Conservation (phyloP, 1,140 invertebrate genomes). For the Conus betulinus region DNA sequence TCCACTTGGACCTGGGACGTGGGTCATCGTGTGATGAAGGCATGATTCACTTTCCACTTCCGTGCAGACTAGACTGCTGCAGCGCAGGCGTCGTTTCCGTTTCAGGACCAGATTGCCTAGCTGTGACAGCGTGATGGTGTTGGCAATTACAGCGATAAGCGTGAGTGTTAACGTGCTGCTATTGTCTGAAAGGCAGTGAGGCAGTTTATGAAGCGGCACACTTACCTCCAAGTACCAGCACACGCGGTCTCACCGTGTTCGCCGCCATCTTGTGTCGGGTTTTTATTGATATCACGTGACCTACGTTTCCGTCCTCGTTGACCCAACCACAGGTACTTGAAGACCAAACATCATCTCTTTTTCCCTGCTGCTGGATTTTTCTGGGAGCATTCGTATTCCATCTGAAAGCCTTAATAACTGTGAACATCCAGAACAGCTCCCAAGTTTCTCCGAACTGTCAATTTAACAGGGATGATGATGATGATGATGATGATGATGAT, state of each 20-base stretch:
- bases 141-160: not conserved
- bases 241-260: slow-evolving; percentile 36
- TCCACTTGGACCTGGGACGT: too few relatives aligned
- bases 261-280: slow-evolving; percentile 52
- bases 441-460: too few relatives aligned
- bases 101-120: not conserved
- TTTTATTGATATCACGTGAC: slow-evolving; percentile 51
- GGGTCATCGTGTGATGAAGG: not conserved
- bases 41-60: not conserved
- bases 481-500: too few relatives aligned
- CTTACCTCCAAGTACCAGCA: slow-evolving; percentile 48
- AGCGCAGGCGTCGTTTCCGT: not conserved
- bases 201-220: not conserved
- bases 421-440: too few relatives aligned
- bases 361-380: too few relatives aligned
- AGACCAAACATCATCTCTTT: not conserved
- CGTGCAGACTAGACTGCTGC: not conserved
- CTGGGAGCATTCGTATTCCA: too few relatives aligned
- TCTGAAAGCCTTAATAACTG: too few relatives aligned
- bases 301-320: not conserved
- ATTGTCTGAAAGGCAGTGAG: not conserved
- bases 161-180: not conserved
- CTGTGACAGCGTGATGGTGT: not conserved
- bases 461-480: too few relatives aligned
- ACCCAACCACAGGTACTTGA: not conserved